Conservation (phyloP, 2,113 vertebrate genomes). For the Camelus bactrianus region DNA sequence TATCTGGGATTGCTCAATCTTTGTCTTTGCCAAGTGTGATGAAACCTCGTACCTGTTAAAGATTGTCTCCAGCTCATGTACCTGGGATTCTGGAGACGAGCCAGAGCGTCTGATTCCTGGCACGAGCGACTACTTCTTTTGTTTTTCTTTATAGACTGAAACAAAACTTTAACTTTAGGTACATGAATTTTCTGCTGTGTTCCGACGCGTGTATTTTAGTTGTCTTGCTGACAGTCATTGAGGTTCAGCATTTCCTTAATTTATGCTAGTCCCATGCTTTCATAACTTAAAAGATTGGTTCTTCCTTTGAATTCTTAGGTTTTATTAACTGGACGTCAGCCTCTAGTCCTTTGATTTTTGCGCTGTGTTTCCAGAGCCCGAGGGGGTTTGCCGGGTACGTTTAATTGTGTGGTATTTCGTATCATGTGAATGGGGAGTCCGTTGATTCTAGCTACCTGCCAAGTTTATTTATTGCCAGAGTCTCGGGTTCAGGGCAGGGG, state of each 20-base stretch:
- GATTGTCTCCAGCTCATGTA: not conserved
- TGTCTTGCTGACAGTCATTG: rapidly evolving
- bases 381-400: not conserved
- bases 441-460: not conserved
- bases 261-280: not conserved
- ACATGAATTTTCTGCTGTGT: rapidly evolving
- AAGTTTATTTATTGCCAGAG: not conserved
- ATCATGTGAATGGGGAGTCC: not conserved
- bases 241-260: rapidly evolving
- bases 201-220: rapidly evolving
- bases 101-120: not conserved
- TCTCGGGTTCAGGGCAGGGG: not conserved
- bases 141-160: not conserved
- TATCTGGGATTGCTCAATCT: not conserved
- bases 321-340: not conserved
- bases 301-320: not conserved
- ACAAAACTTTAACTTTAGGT: not conserved
- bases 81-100: not conserved
- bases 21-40: not conserved
- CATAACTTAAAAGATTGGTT: rapidly evolving
- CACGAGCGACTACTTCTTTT: too few species aligned
- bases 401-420: not conserved
- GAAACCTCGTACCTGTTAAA: not conserved
- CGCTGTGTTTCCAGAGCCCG: rapidly evolving
- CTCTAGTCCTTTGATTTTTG: not conserved